These are phyloP conservation scores for Tiliacea aurago DNA, from an alignment of 2,888 invertebrate genomes.

Conservation along the genomic window DNA sequence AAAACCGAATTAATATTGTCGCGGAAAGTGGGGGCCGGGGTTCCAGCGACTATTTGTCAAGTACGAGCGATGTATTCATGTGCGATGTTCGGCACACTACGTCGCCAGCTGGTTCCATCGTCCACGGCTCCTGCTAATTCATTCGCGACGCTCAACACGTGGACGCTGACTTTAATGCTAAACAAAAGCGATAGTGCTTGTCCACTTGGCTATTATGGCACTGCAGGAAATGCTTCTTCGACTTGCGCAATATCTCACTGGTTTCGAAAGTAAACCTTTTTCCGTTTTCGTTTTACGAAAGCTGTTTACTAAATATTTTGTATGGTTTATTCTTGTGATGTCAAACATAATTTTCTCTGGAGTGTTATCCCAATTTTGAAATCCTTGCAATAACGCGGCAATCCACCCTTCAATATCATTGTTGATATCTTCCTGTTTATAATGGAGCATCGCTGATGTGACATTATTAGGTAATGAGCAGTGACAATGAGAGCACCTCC, in stretches of 20 bases:
- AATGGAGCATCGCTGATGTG: constrained; percentile 63
- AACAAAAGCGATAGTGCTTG: constrained; percentile 35
- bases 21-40: constrained; percentile 11
- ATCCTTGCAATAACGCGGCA: constrained; percentile 2
- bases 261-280: too few species aligned
- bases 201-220: constrained; percentile 29
- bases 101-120: constrained; percentile 51
- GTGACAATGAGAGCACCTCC: constrained; percentile 57
- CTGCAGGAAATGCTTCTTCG: constrained; percentile 46
- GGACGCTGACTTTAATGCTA: constrained; percentile 26
- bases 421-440: constrained; percentile 34
- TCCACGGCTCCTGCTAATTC: constrained; percentile 45
- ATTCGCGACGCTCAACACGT: constrained; percentile 56
- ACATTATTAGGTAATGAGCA: constrained; percentile 69
- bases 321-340: not conserved
- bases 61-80: constrained; percentile 29
- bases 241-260: not conserved
- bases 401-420: constrained; percentile 22
- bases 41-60: constrained; percentile 50
- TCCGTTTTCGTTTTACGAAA: too few species aligned
- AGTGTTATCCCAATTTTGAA: not conserved
- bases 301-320: not conserved
- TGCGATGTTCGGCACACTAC: not conserved
- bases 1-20: constrained; percentile 87
- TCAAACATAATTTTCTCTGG: not conserved